Conservation (phyloP, 1,140 invertebrate species). For the Rhyacophila brunnea region DNA sequence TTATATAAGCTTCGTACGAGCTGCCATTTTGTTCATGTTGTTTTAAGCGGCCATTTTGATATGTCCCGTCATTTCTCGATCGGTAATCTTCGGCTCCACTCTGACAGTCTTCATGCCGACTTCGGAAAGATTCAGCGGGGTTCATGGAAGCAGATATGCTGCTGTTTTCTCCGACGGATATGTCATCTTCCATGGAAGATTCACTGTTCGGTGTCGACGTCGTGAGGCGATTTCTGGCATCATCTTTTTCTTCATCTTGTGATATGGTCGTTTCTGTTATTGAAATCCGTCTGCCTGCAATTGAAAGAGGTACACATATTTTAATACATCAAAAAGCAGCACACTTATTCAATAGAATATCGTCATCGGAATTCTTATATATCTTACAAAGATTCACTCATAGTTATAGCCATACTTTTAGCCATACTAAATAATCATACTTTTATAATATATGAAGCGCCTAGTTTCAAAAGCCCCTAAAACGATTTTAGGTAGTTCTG, state of each 20-base stretch:
- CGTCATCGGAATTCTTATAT: no score
- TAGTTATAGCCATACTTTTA: no score
- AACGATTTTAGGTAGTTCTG: no score
- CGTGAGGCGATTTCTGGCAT: not conserved
- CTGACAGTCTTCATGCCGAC: slow-evolving; percentile 1
- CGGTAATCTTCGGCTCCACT: not conserved
- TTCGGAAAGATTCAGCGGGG: slow-evolving; percentile 4
- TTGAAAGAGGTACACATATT: no score
- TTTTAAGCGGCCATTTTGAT: slow-evolving; percentile 9
- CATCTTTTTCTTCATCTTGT: slow-evolving; percentile 4
- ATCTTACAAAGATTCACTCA: no score
- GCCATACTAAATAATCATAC: no score
- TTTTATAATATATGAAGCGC: no score
- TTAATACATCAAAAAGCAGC: no score
- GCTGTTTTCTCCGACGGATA: slow-evolving; percentile 32
- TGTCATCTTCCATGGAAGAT: slow-evolving; percentile 21
- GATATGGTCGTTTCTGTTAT: slow-evolving; percentile 7
- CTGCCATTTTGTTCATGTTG: slow-evolving; percentile 3
- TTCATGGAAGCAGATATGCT: slow-evolving; percentile 12
- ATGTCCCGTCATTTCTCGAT: not conserved
- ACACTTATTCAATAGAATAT: no score
- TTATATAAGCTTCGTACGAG: slow-evolving; percentile 10
- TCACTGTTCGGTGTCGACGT: slow-evolving; percentile 16
- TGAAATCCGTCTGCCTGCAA: no score
- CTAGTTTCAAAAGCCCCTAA: no score